Evolutionary conservation across 1,140 invertebrate species (phyloP).

Genomic region (Wiebesia pumilae): DNA sequence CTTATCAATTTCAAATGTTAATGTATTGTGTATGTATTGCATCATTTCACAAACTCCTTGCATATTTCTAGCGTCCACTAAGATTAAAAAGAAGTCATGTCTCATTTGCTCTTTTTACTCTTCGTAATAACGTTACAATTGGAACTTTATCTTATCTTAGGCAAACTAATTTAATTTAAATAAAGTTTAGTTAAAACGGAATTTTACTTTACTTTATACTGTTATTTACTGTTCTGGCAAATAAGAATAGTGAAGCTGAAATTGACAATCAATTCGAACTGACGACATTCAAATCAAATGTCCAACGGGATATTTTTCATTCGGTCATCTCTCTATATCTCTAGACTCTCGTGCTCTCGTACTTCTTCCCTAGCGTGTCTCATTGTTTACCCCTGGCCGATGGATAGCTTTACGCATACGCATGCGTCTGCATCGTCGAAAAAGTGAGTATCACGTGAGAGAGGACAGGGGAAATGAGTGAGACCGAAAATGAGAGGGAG

Average conservation of each 20-base stretch:
- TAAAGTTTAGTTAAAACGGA: no score
- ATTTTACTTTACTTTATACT: no score
- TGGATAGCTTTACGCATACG: slow-evolving; percentile 41
- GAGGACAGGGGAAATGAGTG: background rate
- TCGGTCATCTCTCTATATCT: background rate
- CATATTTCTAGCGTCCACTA: no score
- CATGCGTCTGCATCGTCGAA: slow-evolving; percentile 54
- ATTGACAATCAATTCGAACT: background rate
- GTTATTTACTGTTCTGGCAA: background rate
- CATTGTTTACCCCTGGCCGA: slow-evolving; percentile 45
- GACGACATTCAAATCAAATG: background rate
- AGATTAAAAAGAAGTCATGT: no score
- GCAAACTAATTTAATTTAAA: no score
- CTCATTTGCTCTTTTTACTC: no score
- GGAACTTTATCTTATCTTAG: no score
- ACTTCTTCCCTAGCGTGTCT: slow-evolving; percentile 23
- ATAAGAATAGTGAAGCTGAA: background rate
- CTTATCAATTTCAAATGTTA: no score
- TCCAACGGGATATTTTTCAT: background rate
- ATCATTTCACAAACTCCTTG: no score
- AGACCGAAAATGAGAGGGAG: background rate
- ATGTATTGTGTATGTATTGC: no score
- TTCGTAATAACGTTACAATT: no score
- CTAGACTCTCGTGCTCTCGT: background rate
- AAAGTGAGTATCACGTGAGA: background rate